Evolutionary conservation across 1,140 invertebrate genomes (phyloP), one percentile per base, ranked within the genome.

Genomic region (Drosophila gunungcola): DNA sequence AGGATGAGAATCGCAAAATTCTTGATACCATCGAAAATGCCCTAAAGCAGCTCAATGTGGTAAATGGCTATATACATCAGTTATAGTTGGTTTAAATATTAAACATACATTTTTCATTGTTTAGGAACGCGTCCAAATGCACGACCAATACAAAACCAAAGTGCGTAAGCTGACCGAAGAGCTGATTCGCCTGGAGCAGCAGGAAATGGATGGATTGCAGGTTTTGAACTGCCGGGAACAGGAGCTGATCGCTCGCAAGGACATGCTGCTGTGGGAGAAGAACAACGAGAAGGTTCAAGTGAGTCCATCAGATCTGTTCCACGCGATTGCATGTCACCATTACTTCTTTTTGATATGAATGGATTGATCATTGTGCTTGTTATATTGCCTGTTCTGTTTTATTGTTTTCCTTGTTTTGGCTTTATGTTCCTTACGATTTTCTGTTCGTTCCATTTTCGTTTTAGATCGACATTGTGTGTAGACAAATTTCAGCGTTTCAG

Each of bases 381-480:
- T 78, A 10, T 64, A 9, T 70, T 58, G 67, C 67, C 67, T 70
- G 67, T 21, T 55, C 36, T 67, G 1, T 6, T 48, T 73, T 80
- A 39, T 69, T 32, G 61, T 79, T 86, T 91, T 75, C 65, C 60
- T 64, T 81, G 88, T 80, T 78, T 65, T 69, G 39, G 45, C 52
- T 58, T 92, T 79, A 73, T 73, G 65, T 92, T 85, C 61, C 79
- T 92, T 92, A 90, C 89, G 27, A 80, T 79, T 76, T 93, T 92
- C 79, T 13, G 90, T 90, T 81, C 60, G 68, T 91, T 82, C 80
- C 43, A 84, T 92, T 93, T 90, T 91, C 89, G 91, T 88, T 93
- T 84, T 94, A 95, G 94, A 94, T 94, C 91, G 93, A 94, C 92
- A 93, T 93, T 79, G 94, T 94, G 91, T 94, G 93, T 91, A 91